Conservation (phyloP, 2,888 invertebrate genomes). For the Erebia aethiops region DNA sequence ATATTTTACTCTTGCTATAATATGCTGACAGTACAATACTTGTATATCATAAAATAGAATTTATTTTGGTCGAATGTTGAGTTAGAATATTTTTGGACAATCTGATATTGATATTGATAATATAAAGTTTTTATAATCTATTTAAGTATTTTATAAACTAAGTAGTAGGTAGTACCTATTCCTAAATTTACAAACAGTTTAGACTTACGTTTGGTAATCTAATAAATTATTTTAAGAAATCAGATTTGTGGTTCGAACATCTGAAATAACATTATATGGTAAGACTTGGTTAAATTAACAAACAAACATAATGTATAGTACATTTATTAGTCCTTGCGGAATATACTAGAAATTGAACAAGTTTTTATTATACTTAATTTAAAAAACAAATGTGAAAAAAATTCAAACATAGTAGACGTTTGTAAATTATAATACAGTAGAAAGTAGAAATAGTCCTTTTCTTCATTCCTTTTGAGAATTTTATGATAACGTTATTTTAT, state of each 20-base stretch:
- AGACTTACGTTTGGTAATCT: too few species aligned
- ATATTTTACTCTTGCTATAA: neutral
- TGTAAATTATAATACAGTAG: neutral
- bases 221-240: too few species aligned
- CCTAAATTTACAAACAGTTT: too few species aligned
- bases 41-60: conserved; percentile 47
- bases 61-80: conserved; percentile 32
- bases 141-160: neutral
- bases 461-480: neutral
- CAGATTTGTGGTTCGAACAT: too few species aligned
- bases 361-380: too few species aligned
- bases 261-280: too few species aligned
- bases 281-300: too few species aligned
- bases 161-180: neutral
- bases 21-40: conserved; percentile 24
- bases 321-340: too few species aligned
- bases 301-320: too few species aligned
- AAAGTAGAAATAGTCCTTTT: neutral
- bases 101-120: conserved; percentile 14
- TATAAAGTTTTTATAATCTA: neutral
- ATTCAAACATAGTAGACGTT: too few species aligned
- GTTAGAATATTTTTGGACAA: conserved; percentile 36
- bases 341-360: too few species aligned
- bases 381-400: too few species aligned
- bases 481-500: neutral